These are phyloP conservation scores for Paradoxurus hermaphroditus DNA, from an alignment of 2,113 vertebrate genomes.

Conservation along the genomic window DNA sequence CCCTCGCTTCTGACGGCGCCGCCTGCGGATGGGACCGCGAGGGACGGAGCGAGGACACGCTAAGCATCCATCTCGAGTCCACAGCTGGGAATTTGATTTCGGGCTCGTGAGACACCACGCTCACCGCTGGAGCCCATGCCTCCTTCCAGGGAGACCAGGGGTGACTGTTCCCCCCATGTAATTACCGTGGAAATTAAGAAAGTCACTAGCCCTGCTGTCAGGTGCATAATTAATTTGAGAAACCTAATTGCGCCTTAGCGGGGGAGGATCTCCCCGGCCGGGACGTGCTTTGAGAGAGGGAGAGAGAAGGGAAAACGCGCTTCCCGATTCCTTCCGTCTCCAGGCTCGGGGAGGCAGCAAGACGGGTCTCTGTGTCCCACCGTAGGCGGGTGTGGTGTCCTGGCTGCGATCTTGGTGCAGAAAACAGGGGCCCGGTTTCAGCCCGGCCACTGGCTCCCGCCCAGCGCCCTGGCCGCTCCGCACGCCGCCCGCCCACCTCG, in stretches of 20 bases:
- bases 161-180: conserved; percentile 28
- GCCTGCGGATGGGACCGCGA: accelerated
- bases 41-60: not conserved
- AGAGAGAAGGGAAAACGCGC: not conserved
- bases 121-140: not conserved
- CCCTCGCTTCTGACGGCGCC: accelerated
- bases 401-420: accelerated
- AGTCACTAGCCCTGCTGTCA: conserved; percentile 27
- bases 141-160: not conserved
- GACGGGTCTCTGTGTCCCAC: accelerated
- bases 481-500: accelerated
- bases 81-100: accelerated
- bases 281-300: not conserved
- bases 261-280: not conserved
- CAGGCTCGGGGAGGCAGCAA: not conserved
- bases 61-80: not conserved
- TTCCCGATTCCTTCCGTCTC: not conserved
- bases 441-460: too few relatives aligned
- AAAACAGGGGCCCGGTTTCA: not conserved
- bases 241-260: conserved; percentile 22
- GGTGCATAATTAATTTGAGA: conserved; percentile 44
- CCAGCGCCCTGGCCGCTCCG: accelerated
- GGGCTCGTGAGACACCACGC: not conserved
- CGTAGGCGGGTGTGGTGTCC: accelerated
- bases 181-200: conserved; percentile 57